Base-by-base conservation (phyloP, 2,797 vertebrate species). In the Phoebastria nigripes region DNA sequence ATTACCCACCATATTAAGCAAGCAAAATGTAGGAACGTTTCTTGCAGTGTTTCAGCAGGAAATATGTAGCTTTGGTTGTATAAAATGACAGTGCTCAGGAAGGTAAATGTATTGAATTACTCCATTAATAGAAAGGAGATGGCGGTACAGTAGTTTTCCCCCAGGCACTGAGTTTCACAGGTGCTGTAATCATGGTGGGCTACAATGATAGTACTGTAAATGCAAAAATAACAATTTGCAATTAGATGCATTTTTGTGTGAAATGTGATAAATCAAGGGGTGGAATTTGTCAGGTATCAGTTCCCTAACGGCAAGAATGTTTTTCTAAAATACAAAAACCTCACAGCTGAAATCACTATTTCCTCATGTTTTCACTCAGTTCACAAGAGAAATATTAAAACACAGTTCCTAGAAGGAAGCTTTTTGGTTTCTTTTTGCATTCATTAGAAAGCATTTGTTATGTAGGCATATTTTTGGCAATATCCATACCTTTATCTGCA, bases 181-280 rank as follows among this genome's bases (percentile, higher is more conserved):
- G 85, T 96, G 90, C 87, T 93, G 87, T 94, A 93, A 79, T 90
- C 55, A 37, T 44, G 59, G 72, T 88, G 81, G 82, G 78, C 78
- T 92, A 94, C 88, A 96, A 62, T 76, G 82, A 96, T 47, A 56
- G 73, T 52, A 88, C 82, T 95, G 87, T 94, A 94, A 89, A 92
- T 90, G 82, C 58, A 93, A 82, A 90, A 96, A 83, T 65, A 94
- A 81, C 84, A 89, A 72, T 90, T 83, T 95, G 69, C 66, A 84
- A 90, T 97, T 96, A 94, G 69, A 58, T 61, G 54, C 85, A 88
- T 96, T 93, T 93, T 96, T 94, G 62, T 86, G 76, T 94, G 92
- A 97, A 95, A 92, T 92, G 94, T 72, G 80, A 95, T 97, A 94
- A 97, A 96, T 96, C 86, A 95, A 89, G 83, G 52, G 67, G 37